Percentiles rank a stretch among this genome's conserved stretches.
Evolutionary conservation across 2,888 invertebrate genomes (phyloP).

Genomic region (Tetanocera ferruginea): DNA sequence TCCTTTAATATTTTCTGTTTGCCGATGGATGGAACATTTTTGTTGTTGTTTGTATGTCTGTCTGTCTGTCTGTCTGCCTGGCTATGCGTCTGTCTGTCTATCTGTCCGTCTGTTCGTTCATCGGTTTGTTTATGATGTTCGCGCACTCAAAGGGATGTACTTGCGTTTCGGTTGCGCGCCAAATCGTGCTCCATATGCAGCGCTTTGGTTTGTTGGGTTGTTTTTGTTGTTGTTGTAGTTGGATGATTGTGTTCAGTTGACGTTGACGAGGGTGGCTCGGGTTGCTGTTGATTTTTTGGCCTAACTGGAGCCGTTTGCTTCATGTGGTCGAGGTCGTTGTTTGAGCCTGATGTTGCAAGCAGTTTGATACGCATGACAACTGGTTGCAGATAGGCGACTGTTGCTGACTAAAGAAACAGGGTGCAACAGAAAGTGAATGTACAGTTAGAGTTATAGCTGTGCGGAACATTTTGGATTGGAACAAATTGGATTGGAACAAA

Average conservation of each 20-base stretch:
- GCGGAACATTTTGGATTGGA: too few relatives aligned
- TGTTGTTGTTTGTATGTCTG: conserved; percentile 32
- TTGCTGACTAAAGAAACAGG: conserved; percentile 13
- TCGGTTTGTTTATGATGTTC: conserved; percentile 30
- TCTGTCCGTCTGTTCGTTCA: conserved; percentile 20
- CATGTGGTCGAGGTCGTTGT: not conserved
- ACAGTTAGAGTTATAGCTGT: too few relatives aligned
- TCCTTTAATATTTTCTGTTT: conserved; percentile 18
- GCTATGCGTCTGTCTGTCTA: conserved; percentile 21
- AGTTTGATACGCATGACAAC: not conserved
- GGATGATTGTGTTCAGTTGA: too few relatives aligned
- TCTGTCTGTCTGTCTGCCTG: conserved; percentile 14
- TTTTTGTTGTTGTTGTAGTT: not conserved
- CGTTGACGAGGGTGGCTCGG: conserved; percentile 14
- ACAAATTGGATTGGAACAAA: too few relatives aligned
- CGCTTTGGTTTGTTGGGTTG: conserved; percentile 3
- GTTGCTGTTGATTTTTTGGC: conserved; percentile 11
- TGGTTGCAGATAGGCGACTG: conserved; percentile 2
- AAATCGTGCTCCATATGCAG: conserved; percentile 23
- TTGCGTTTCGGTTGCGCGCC: conserved; percentile 32
- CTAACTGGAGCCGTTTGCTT: not conserved
- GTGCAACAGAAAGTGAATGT: not conserved
- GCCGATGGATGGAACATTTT: conserved; percentile 15
- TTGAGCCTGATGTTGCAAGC: conserved; percentile 1
- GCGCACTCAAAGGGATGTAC: conserved; percentile 34